A percentile compares a stretch with the other conserved stretches of the same genome.
These are phyloP conservation scores for Ochropleura plecta DNA, from an alignment of 2,888 invertebrate genomes.

Conservation along the genomic window DNA sequence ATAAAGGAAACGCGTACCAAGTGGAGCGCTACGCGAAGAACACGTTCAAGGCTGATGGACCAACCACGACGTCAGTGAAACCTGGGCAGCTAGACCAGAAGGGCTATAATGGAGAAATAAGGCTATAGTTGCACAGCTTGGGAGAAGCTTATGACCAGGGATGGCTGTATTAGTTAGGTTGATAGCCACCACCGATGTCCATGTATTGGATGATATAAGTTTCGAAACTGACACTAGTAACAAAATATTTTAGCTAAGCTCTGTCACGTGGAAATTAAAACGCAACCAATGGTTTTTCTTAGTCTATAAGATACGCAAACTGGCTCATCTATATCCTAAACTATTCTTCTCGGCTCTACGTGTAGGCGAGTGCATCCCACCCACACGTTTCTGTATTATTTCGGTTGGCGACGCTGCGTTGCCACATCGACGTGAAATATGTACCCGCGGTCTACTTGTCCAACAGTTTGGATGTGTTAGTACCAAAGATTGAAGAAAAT, in stretches of 20 bases:
- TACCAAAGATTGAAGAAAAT: constrained; percentile 35
- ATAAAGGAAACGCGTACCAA: neutral
- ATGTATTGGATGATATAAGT: no score
- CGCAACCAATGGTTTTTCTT: neutral
- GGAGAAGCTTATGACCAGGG: neutral
- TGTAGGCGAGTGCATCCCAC: constrained; percentile 81
- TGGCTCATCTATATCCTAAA: constrained; percentile 19
- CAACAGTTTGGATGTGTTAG: constrained; percentile 42
- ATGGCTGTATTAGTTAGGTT: no score
- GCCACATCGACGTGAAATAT: constrained; percentile 83
- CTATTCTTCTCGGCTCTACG: constrained; percentile 46
- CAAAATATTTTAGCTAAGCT: no score
- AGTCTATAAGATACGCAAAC: neutral
- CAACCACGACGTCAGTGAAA: neutral
- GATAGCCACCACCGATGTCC: no score
- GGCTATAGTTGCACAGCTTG: no score
- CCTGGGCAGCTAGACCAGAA: neutral
- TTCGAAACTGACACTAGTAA: no score
- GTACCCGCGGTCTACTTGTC: constrained; percentile 64
- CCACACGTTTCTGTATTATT: constrained; percentile 83
- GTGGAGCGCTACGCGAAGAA: no score
- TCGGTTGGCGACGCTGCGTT: constrained; percentile 80
- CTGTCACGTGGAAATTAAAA: neutral
- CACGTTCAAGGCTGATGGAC: neutral
- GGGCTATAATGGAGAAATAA: neutral